Base-by-base conservation (phyloP, 2,888 invertebrate genomes). In the Thymelicus sylvestris region DNA sequence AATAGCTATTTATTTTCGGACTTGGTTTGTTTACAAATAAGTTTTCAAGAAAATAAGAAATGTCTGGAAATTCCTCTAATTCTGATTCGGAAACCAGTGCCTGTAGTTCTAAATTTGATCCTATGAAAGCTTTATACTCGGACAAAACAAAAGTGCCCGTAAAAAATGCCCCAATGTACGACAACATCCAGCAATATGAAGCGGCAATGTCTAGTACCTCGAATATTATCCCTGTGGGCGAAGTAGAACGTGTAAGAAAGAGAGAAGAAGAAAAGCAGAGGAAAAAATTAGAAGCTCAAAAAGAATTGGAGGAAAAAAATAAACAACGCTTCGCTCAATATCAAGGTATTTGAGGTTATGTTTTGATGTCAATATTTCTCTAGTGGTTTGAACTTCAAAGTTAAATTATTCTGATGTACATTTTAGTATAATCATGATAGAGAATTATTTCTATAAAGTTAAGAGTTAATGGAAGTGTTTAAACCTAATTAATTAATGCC, bases 51-150 rank as follows among this genome's bases (percentile, higher is more conserved):
- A 59, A 57, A 63, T 64, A 10, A 19, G 38, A 64, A 50, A 92
- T 93, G 92, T 86, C 90, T 62, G 80, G 76, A 38, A 88, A 87
- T 80, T 87, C 90, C 15, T 92, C 93, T n/a, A 65, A 38, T 3
- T 91, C 92, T 10, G 93, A 93, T 55, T 89, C 92, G 2, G 93
- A 93, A 84, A 80, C 89, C 2, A 87, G 86, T 81, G 86, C 87
- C 0, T 86, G 87, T 75, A 90, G 92, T 79, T 86, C 89, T 31
- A 89, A 89, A 64, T 97, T 96, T 78, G 95, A 97, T 88, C 96
- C 97, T 0, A 52, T 97, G 2, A 95, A 95, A 82, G 97, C 96
- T 0, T 87, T 97, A 13, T 96, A 96, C 77, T 94, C 95, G 0
- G 76, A 91, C 0, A 94, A 95, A 77, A 80, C 95, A 0, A 88